A percentile compares a stretch with the other conserved stretches of the same genome.
Evolutionary conservation across 2,888 invertebrate species (phyloP).

Genomic region (Brachyptera risi): DNA sequence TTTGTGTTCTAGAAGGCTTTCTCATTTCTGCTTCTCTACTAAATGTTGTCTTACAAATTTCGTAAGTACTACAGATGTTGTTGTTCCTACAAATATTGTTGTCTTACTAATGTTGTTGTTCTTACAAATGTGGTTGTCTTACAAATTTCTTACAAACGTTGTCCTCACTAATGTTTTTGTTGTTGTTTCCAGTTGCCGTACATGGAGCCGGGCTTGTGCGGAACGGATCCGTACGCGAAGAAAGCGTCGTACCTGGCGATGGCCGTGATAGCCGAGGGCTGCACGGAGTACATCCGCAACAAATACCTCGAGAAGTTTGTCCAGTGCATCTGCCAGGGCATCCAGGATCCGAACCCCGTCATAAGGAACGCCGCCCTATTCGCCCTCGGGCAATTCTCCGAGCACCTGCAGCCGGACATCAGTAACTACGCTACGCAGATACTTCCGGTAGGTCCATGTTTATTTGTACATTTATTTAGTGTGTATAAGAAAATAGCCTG

Average conservation of each 20-base stretch:
- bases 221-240: constrained; percentile 57
- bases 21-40: too few species aligned
- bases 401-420: constrained; percentile 75
- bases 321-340: constrained; percentile 65
- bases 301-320: constrained; percentile 67
- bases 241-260: constrained; percentile 69
- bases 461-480: too few species aligned
- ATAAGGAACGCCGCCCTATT: constrained; percentile 74
- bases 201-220: constrained; percentile 62
- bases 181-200: constrained; percentile 46
- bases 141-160: too few species aligned
- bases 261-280: constrained; percentile 74
- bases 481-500: too few species aligned
- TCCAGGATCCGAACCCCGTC: constrained; percentile 57
- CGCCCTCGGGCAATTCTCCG: constrained; percentile 76
- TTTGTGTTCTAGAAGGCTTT: too few species aligned
- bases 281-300: constrained; percentile 66
- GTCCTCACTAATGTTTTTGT: background rate
- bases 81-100: too few species aligned
- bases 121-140: too few species aligned
- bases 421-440: constrained; percentile 66
- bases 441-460: constrained; percentile 60
- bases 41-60: too few species aligned
- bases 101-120: too few species aligned
- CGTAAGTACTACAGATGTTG: too few species aligned